Base-by-base conservation (phyloP, 2,888 invertebrate species). In the Hirtodrosophila trivittata region DNA sequence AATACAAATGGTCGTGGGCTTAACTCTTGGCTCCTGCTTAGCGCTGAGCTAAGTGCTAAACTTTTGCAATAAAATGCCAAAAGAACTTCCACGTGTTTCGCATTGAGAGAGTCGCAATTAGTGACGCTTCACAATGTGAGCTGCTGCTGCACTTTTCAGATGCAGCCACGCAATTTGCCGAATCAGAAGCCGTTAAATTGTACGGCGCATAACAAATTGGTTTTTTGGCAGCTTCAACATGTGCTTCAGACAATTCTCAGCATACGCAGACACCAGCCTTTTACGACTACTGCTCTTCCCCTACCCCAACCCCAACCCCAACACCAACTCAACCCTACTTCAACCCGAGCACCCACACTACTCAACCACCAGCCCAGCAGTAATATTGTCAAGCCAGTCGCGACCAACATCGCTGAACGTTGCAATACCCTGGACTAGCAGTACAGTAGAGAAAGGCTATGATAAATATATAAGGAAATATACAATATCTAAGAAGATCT, bases 131-230 rank as follows among this genome's bases (percentile, higher is more conserved):
- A 64, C 54, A 25, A 14, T 32, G 41, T n/a, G n/a, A n/a, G n/a
- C n/a, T 25, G 54, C 14, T 54, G 67, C 42, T 46, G 37, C 42
- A 55, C 26, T 28, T 39, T 18, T 10, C 45, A 45, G 57, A 41
- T 80, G 84, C 86, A 72, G 46, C 39, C 46, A 39, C 63, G 66
- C 75, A 85, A 74, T 85, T 77, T 66, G 59, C 32, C 35, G 70
- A 80, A 77, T 82, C 87, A 87, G 78, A 82, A 66, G 74, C 87
- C 87, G 78, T 78, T 86, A 78, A 78, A 78, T 78, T 78, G 87
- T 77, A 77, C 65, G 51, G 54, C 51, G 82, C 70, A 81, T 76
- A 77, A 80, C 87, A 86, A 86, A 80, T 80, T 80, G 78, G 66
- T 69, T 80, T 81, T 84, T 62, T 66, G 60, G 63, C 59, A 62